Evolutionary conservation across 2,113 vertebrate genomes (phyloP).

Genomic region (Lophotis ruficrista): DNA sequence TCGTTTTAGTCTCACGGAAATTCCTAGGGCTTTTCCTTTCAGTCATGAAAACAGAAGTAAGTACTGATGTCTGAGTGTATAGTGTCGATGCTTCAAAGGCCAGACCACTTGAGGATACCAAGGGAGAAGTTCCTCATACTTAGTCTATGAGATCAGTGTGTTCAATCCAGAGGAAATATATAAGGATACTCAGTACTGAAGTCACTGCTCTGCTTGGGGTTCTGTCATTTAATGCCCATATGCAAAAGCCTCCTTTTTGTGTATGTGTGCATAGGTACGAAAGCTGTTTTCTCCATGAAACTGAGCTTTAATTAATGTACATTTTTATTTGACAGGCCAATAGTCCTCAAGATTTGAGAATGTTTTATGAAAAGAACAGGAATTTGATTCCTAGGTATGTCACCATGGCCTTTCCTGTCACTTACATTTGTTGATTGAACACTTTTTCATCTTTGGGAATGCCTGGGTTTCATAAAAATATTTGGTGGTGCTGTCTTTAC

Average conservation of each 20-base stretch:
- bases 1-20: neutral
- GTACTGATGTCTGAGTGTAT: neutral
- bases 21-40: neutral
- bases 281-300: neutral
- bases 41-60: neutral
- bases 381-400: slow-evolving; percentile 92
- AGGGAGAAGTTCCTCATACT: neutral
- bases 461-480: neutral
- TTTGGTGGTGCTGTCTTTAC: neutral
- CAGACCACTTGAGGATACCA: neutral
- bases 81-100: neutral
- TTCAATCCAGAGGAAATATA: neutral
- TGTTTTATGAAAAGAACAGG: slow-evolving; percentile 98
- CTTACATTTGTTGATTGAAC: neutral
- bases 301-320: slow-evolving; percentile 36
- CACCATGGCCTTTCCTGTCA: neutral
- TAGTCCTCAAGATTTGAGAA: slow-evolving; percentile 95
- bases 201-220: neutral
- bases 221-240: neutral
- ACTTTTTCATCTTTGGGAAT: neutral
- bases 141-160: neutral
- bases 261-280: neutral
- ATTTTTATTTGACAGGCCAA: slow-evolving; percentile 83
- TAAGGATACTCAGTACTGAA: neutral
- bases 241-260: slow-evolving; percentile 1